Conservation (phyloP, 2,888 invertebrate genomes). For the Abrostola triplasia region DNA sequence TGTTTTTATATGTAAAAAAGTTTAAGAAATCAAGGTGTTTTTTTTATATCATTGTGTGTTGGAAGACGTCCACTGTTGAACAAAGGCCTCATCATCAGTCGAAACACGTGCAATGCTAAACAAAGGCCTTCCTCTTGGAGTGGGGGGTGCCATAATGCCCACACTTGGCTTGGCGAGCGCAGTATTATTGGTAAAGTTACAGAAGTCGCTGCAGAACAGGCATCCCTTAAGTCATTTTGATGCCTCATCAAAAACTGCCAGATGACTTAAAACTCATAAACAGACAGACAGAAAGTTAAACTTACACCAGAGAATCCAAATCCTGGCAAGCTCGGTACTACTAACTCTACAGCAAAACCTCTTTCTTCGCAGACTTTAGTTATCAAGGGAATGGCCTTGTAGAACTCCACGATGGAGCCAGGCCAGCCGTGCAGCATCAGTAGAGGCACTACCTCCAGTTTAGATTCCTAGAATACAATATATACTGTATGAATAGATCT, state of each 20-base stretch:
- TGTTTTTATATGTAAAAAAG: too few species aligned
- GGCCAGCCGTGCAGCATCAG: conserved; percentile 93
- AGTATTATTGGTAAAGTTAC: too few species aligned
- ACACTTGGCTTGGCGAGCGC: too few species aligned
- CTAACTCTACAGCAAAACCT: conserved; percentile 82
- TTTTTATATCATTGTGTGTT: too few species aligned
- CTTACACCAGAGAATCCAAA: conserved; percentile 63
- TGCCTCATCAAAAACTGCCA: not conserved
- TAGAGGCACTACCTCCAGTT: conserved; percentile 61
- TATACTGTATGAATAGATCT: not conserved
- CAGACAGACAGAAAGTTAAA: conserved; percentile 4
- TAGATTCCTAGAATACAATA: conserved; percentile 19
- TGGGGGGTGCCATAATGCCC: too few species aligned
- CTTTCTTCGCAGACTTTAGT: conserved; percentile 76
- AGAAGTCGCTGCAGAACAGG: too few species aligned
- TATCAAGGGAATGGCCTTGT: conserved; percentile 89
- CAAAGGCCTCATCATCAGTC: too few species aligned
- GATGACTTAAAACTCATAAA: not conserved
- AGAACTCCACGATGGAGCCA: conserved; percentile 91
- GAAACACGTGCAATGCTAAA: too few species aligned
- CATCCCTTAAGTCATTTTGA: too few species aligned
- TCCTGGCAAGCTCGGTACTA: conserved; percentile 60
- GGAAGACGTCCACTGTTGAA: too few species aligned
- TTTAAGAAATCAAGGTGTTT: too few species aligned
- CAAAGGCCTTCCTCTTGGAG: too few species aligned